These are phyloP conservation scores for Sardinella longiceps DNA, from an alignment of 2,797 vertebrate species.

Conservation along the genomic window DNA sequence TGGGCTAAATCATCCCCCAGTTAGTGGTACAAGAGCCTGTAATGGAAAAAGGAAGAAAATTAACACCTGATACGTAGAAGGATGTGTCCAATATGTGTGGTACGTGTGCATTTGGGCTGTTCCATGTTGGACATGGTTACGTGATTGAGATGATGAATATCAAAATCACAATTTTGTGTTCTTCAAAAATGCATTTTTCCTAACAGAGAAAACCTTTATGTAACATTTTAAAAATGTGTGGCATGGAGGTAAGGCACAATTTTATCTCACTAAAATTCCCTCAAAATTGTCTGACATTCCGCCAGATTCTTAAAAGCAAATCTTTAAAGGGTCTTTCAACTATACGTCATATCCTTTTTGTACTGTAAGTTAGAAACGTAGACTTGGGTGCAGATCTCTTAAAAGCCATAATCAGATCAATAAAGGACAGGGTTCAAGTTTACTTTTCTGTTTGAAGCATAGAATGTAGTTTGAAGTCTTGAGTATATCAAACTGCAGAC, in stretches of 20 bases:
- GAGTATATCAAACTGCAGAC: slow-evolving; percentile 29
- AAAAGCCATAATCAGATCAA: slow-evolving; percentile 8
- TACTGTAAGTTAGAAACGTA: not conserved
- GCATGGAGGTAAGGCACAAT: not conserved
- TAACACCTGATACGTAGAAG: not conserved
- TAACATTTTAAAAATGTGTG: not conserved
- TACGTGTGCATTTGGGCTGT: not conserved
- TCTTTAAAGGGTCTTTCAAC: not conserved
- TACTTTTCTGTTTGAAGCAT: not conserved
- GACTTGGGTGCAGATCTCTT: not conserved
- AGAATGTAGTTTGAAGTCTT: slow-evolving; percentile 8
- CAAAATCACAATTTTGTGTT: not conserved
- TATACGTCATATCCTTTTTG: not conserved
- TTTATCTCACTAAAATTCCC: not conserved
- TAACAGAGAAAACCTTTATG: no score
- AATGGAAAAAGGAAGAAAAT: not conserved
- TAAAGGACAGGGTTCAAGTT: not conserved
- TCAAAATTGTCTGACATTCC: not conserved
- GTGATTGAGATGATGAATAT: not conserved
- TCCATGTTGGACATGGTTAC: not conserved
- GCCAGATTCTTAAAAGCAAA: not conserved
- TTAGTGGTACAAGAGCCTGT: not conserved
- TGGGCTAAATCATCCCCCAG: not conserved
- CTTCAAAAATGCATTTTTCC: no score
- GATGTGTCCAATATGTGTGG: not conserved